Evolutionary conservation across 1,140 invertebrate species (phyloP), one percentile per base, ranked within the genome.

Genomic region (Globodera ellingtonae): DNA sequence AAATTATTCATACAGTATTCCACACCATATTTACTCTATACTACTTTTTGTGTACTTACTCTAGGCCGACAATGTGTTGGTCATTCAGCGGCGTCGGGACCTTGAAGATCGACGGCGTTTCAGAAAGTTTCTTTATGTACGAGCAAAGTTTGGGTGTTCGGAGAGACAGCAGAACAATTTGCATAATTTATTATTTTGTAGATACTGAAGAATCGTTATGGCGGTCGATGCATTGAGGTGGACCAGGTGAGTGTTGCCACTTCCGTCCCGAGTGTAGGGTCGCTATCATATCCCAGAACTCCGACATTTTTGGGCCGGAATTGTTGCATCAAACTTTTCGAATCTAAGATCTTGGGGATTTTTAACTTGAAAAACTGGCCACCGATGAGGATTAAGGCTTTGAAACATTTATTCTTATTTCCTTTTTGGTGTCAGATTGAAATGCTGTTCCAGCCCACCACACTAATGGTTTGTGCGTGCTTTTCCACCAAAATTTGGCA

Each of bases 11-110:
- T 35, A 35, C 35, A 2, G 35, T 35, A 35, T 0, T 35, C 35
- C 35, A 35, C 35, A 35, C 35, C 35, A 35, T 35, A 35, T 3
- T 35, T 35, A 35, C 35, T 1, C 35, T 35, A 35, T 35, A 35
- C 35, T 35, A 35, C 35, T 35, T 35, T 35, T 35, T 35, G 35
- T 35, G 35, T 35, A 35, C 35, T 59, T 59, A 5, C 56, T 18
- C 3, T 18, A 59, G 82, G 91, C 91, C 5, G 91, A 92, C 81
- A 92, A 92, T 86, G 87, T 92, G 15, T 77, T 92, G 18, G 85
- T 84, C 15, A 88, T 88, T 65, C 86, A 89, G 72, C 44, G 83
- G 24, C 82, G 85, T 35, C 82, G 84, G 18, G 84, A 84, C 74
- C 18, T 59, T 59, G 65, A 62, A 66, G 86, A 89, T 80, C 77